Conservation (phyloP, 2,113 vertebrate species). For the Chlamydotis undulata region DNA sequence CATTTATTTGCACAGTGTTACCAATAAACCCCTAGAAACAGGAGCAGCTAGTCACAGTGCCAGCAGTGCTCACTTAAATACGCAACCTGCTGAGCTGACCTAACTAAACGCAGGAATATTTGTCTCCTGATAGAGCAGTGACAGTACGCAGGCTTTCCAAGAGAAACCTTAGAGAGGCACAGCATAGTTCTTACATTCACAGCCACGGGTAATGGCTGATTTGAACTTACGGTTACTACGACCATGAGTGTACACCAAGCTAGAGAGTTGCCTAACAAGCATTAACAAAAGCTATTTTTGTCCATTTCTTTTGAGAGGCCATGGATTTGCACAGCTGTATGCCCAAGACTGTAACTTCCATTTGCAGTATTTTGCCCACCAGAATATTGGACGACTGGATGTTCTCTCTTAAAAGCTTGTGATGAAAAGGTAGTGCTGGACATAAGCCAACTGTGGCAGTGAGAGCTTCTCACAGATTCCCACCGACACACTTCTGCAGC, state of each 20-base stretch:
- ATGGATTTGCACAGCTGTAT: not conserved
- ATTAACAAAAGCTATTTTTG: not conserved
- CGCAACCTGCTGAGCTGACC: too few relatives aligned
- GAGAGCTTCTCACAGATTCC: not conserved
- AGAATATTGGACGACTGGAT: rapidly evolving
- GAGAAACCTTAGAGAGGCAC: not conserved
- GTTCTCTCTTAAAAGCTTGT: not conserved
- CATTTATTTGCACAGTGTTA: too few relatives aligned
- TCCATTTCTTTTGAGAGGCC: not conserved
- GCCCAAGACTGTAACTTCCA: not conserved
- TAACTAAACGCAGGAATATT: too few relatives aligned
- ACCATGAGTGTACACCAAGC: not conserved
- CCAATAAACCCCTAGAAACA: too few relatives aligned
- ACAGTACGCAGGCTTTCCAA: not conserved
- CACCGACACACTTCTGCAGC: not conserved
- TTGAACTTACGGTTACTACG: not conserved
- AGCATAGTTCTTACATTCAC: not conserved
- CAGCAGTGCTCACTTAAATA: too few relatives aligned
- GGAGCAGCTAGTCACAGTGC: too few relatives aligned
- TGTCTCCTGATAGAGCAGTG: not conserved
- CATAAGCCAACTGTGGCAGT: not conserved
- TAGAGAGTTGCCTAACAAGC: not conserved
- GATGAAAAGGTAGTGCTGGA: not conserved
- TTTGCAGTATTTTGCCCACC: not conserved
- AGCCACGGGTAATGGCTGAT: not conserved